Conservation (phyloP, 2,888 invertebrate genomes). For the Stenodera caucasica region DNA sequence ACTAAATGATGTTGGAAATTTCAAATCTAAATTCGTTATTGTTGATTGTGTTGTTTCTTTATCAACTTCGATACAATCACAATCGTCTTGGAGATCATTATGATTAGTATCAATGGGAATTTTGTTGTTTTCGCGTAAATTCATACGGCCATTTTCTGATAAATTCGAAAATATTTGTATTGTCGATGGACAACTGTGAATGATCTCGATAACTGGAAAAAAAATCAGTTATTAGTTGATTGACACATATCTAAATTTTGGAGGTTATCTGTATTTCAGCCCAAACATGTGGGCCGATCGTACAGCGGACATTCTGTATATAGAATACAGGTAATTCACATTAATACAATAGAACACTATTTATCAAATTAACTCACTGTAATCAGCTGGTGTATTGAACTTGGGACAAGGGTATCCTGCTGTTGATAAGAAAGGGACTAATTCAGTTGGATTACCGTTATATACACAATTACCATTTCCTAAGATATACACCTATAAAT, state of each 20-base stretch:
- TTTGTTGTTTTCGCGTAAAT: slow-evolving; percentile 37
- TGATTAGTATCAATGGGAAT: slow-evolving; percentile 14
- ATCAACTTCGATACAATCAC: slow-evolving; percentile 16
- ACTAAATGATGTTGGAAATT: slow-evolving; percentile 60
- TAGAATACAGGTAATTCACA: too few species aligned
- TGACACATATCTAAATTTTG: neutral
- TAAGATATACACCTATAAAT: slow-evolving; percentile 55
- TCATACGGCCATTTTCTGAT: slow-evolving; percentile 51
- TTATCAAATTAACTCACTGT: slow-evolving; percentile 55
- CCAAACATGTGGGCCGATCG: too few species aligned
- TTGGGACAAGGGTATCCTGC: slow-evolving; percentile 71
- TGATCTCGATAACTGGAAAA: slow-evolving; percentile 55
- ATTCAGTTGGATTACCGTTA: slow-evolving; percentile 67
- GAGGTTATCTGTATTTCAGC: too few species aligned
- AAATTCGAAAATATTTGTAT: neutral
- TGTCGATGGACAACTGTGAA: slow-evolving; percentile 33
- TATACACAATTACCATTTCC: slow-evolving; percentile 67
- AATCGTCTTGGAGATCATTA: neutral
- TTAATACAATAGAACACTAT: too few species aligned
- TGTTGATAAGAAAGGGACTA: slow-evolving; percentile 70
- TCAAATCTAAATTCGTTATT: slow-evolving; percentile 35
- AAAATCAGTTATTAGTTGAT: slow-evolving; percentile 11
- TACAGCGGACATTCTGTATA: too few species aligned
- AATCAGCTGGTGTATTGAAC: slow-evolving; percentile 81
- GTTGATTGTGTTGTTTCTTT: slow-evolving; percentile 20